These are phyloP conservation scores for Camarhynchus parvulus DNA, from an alignment of 2,113 vertebrate species.

Conservation along the genomic window DNA sequence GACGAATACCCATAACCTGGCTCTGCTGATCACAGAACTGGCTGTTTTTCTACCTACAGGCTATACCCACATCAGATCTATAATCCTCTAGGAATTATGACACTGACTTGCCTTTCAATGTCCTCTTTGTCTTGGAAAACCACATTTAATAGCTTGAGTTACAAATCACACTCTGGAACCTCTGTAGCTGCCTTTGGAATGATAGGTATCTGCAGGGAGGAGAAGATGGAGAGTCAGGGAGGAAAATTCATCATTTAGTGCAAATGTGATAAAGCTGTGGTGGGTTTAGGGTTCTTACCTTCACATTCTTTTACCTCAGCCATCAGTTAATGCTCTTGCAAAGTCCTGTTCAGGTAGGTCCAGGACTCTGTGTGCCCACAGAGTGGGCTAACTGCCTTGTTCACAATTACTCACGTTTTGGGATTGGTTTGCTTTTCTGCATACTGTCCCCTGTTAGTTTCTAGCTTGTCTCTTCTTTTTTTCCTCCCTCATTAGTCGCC, in stretches of 20 bases:
- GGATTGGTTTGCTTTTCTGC: neutral
- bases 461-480: neutral
- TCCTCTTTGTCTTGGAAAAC: neutral
- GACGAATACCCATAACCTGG: too few species aligned
- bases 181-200: neutral
- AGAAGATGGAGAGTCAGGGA: neutral
- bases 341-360: neutral
- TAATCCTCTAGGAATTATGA: neutral
- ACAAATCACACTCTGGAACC: neutral
- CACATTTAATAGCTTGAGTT: neutral
- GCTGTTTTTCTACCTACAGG: neutral
- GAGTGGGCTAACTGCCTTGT: neutral
- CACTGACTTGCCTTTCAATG: neutral
- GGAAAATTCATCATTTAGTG: neutral
- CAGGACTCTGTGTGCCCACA: rapidly evolving
- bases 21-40: neutral
- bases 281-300: neutral
- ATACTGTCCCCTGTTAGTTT: neutral
- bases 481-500: slow-evolving; percentile 70
- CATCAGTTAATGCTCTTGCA: neutral
- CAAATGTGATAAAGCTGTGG: neutral
- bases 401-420: neutral
- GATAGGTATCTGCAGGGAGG: neutral
- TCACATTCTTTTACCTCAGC: neutral
- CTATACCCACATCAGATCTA: neutral